These are phyloP conservation scores for Gopherus evgoodei DNA, from an alignment of 2,113 vertebrate species.

Conservation along the genomic window DNA sequence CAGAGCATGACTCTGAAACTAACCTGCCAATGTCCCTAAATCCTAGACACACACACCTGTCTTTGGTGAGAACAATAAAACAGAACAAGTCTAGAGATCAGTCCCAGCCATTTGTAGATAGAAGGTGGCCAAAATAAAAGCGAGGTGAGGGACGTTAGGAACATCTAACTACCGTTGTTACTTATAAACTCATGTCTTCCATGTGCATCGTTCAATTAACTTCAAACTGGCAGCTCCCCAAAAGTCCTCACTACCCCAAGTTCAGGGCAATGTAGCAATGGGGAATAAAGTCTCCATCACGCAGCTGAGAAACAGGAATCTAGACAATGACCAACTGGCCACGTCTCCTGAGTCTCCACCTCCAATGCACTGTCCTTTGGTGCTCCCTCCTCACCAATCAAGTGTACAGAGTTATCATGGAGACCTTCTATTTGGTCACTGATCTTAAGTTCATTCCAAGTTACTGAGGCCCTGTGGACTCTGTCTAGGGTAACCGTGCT, in stretches of 20 bases:
- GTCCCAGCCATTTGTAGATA: not conserved
- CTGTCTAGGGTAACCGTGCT: too few species aligned
- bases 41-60: not conserved
- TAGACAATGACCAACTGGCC: not conserved
- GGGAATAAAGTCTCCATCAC: not conserved
- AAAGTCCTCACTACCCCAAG: not conserved
- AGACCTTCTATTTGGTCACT: too few species aligned
- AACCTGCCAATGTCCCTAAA: not conserved
- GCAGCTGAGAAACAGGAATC: not conserved
- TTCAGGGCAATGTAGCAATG: not conserved
- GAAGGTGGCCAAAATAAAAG: not conserved
- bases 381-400: too few species aligned
- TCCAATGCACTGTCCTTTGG: too few species aligned
- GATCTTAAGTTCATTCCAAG: too few species aligned
- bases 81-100: not conserved
- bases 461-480: too few species aligned
- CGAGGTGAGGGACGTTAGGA: too few species aligned
- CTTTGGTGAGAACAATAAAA: not conserved
- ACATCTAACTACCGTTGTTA: not conserved
- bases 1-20: not conserved
- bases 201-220: not conserved
- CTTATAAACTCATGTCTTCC: not conserved
- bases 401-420: too few species aligned
- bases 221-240: not conserved
- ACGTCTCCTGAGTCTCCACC: too few species aligned